Conservation (phyloP, 1,140 invertebrate genomes). For the Portunus trituberculatus region DNA sequence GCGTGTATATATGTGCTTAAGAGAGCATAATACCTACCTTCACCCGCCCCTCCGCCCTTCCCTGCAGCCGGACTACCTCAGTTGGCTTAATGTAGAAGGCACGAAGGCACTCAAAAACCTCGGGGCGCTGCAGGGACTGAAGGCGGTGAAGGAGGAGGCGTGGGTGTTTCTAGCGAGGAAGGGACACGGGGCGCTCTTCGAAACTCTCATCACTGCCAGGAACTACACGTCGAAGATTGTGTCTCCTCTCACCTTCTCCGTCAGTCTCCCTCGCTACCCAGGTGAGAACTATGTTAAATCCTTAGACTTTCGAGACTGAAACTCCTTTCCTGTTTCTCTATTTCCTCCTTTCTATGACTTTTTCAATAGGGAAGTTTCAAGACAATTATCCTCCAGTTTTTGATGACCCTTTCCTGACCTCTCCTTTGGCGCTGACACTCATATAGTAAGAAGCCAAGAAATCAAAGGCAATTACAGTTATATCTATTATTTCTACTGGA, state of each 20-base stretch:
- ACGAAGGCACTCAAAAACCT: background rate
- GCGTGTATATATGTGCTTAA: background rate
- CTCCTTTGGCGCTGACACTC: too few relatives aligned
- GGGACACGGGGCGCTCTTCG: slow-evolving; percentile 46
- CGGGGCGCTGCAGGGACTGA: background rate
- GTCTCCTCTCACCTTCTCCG: slow-evolving; percentile 54
- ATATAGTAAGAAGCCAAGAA: too few relatives aligned
- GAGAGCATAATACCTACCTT: background rate
- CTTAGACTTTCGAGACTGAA: background rate
- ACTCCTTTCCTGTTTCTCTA: background rate
- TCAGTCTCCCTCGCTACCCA: slow-evolving; percentile 6
- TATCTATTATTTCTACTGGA: too few relatives aligned
- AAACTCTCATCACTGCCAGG: slow-evolving; percentile 56
- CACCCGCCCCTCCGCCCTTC: background rate
- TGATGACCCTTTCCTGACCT: background rate
- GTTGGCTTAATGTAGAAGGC: slow-evolving; percentile 50
- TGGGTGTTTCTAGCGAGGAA: slow-evolving; percentile 68
- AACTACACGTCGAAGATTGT: background rate
- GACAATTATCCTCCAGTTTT: background rate
- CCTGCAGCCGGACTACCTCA: slow-evolving; percentile 64
- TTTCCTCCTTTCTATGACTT: background rate
- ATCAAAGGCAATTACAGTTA: too few relatives aligned
- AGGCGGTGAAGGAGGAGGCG: slow-evolving; percentile 53
- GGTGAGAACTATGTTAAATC: background rate
- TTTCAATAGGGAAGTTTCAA: too few relatives aligned